Conservation (phyloP, 2,888 invertebrate species). For the Biston stratarius region DNA sequence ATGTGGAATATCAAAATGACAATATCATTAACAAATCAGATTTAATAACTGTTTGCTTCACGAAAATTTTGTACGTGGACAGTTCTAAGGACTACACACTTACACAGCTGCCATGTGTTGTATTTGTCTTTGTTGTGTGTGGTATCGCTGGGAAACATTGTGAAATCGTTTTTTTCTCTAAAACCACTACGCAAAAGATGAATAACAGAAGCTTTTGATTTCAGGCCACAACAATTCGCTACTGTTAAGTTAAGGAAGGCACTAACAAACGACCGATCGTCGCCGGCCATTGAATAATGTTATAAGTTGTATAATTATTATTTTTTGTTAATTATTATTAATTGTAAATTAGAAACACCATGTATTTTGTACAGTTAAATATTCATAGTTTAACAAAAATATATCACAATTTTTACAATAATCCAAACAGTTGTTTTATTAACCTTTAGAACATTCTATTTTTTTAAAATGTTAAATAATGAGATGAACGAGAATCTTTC, state of each 20-base stretch:
- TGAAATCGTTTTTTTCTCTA: no score
- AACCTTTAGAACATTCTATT: conserved; percentile 30
- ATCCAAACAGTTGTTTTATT: conserved; percentile 64
- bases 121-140: no score
- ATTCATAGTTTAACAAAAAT: conserved; percentile 86
- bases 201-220: conserved; percentile 56
- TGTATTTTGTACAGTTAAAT: conserved; percentile 87
- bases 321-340: conserved; percentile 82
- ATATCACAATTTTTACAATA: conserved; percentile 86
- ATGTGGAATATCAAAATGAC: no score
- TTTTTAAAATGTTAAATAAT: no score
- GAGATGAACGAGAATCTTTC: no score
- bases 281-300: conserved; percentile 89
- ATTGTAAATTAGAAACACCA: conserved; percentile 83
- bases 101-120: not conserved
- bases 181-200: no score
- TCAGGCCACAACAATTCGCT: conserved; percentile 94
- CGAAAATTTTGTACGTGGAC: no score
- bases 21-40: no score
- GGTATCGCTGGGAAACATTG: no score
- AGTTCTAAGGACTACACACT: not conserved
- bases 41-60: no score
- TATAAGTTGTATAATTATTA: conserved; percentile 63
- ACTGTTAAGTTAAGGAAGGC: conserved; percentile 95
- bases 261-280: conserved; percentile 94